Base-by-base conservation (phyloP, 2,888 invertebrate genomes). In the Nomada flava region DNA sequence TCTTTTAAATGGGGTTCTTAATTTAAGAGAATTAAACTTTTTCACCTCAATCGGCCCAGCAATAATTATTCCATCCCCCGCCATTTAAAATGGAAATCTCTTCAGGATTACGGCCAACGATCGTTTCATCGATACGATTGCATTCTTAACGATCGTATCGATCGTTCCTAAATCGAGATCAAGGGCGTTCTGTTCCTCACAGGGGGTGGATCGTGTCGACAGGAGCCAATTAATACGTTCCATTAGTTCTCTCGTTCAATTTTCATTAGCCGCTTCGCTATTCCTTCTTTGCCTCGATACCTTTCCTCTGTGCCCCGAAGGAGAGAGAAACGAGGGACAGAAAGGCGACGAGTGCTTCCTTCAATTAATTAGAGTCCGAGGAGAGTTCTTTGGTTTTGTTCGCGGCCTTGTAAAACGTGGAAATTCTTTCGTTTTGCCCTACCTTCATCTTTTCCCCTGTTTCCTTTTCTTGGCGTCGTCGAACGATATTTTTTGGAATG, bases 161-260 rank as follows among this genome's bases (percentile, higher is more conserved):
- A 53, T 15, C n/a, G 13, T 15, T 20, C 29, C 20, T 36, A 57
- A 76, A 76, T 69, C 47, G 44, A 52, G 63, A 70, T 65, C 5
- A 3, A 18, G 44, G 18, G 15, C 15, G 53, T 67, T 75, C 52
- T n/a, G 15, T 47, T 13, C 5, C 59, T 10, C 13, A 10, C n/a
- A 2, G 26, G 23, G 26, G 26, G 13, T 9, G 18, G 42, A 11
- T 44, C 26, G n/a, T n/a, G 52, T 50, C 68, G 36, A 36, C 47
- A 20, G 50, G n/a, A 44, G 47, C 23, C 73, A 74, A 83, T 83
- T 82, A 82, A 83, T 73, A 73, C 82, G 76, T 76, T 70, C 67
- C 82, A 76, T 77, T 73, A 73, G 57, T 57, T 52, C 36, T 23
- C 44, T 62, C 69, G 65, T 78, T 74, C 75, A 77, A 78, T 83